A percentile compares a stretch with the other conserved stretches of the same genome.
Evolutionary conservation across 64 coral and sea anemone genomes (phyloP).

Genomic region (Stylophora pistillata): DNA sequence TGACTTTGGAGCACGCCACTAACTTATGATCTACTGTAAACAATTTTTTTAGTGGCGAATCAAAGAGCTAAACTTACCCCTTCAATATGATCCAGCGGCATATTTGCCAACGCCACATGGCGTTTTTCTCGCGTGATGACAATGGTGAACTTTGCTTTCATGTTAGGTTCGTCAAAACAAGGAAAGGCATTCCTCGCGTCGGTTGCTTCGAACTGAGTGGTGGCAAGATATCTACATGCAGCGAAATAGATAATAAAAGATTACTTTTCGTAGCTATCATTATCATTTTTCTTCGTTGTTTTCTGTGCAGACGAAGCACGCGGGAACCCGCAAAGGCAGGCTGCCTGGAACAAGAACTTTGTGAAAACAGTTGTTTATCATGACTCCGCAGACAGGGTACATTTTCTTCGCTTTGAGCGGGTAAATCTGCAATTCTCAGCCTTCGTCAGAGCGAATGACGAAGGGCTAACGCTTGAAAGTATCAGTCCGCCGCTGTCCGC

Average conservation of each 20-base stretch:
- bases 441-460: too few species aligned
- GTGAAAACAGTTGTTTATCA: too few species aligned
- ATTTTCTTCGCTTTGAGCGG: too few species aligned
- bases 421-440: too few species aligned
- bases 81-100: slow-evolving; percentile 36
- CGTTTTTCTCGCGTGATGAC: slow-evolving; percentile 20
- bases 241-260: background rate
- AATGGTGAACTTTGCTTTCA: slow-evolving; percentile 54
- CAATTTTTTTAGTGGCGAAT: background rate
- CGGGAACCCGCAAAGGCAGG: too few species aligned
- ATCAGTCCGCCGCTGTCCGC: too few species aligned
- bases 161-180: slow-evolving; percentile 44
- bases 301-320: too few species aligned
- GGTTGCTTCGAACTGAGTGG: slow-evolving; percentile 31
- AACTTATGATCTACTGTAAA: too few species aligned
- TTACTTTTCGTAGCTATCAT: background rate
- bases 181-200: slow-evolving; percentile 45
- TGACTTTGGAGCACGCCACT: too few species aligned
- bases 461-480: too few species aligned
- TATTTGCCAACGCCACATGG: slow-evolving; percentile 35
- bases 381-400: too few species aligned
- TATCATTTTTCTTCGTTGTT: background rate
- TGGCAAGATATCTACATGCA: slow-evolving; percentile 61
- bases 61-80: background rate
- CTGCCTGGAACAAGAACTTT: too few species aligned